Percentiles rank a stretch among this genome's conserved stretches.
phyloP scores from a whole-genome alignment of 2,888 invertebrate genomes.

The Pyralis farinalis region DNA sequence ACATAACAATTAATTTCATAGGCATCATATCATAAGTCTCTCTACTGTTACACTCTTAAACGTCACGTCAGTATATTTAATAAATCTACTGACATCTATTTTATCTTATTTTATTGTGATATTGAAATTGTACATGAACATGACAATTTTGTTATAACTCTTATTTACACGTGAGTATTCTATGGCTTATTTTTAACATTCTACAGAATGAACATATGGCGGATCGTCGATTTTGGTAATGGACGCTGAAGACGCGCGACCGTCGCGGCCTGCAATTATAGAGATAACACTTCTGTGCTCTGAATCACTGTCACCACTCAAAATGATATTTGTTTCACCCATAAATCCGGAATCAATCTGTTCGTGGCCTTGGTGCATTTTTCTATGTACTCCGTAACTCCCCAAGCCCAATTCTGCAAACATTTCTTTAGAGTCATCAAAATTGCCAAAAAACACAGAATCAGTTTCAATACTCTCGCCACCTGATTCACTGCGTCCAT shows the following conservation, averaged over 20 bases:
- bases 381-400: slow-evolving; percentile 43
- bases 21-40: too few species aligned
- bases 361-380: slow-evolving; percentile 42
- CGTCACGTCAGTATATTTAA: neutral
- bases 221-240: slow-evolving; percentile 55
- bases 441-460: slow-evolving; percentile 91
- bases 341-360: slow-evolving; percentile 73
- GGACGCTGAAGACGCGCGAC: slow-evolving; percentile 53
- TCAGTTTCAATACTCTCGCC: slow-evolving; percentile 93
- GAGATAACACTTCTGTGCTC: slow-evolving; percentile 75
- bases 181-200: slow-evolving; percentile 40
- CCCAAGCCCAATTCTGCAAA: slow-evolving; percentile 57
- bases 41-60: neutral
- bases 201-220: slow-evolving; percentile 60
- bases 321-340: slow-evolving; percentile 69
- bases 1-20: neutral
- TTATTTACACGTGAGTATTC: slow-evolving; percentile 23
- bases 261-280: slow-evolving; percentile 62
- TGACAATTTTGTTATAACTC: slow-evolving; percentile 12
- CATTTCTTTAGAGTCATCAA: slow-evolving; percentile 71
- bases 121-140: slow-evolving; percentile 1
- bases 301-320: slow-evolving; percentile 74
- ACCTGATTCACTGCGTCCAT: slow-evolving; percentile 92
- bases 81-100: neutral
- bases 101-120: neutral